Conservation (phyloP, 2,888 invertebrate species). For the Brachylomia viminalis region DNA sequence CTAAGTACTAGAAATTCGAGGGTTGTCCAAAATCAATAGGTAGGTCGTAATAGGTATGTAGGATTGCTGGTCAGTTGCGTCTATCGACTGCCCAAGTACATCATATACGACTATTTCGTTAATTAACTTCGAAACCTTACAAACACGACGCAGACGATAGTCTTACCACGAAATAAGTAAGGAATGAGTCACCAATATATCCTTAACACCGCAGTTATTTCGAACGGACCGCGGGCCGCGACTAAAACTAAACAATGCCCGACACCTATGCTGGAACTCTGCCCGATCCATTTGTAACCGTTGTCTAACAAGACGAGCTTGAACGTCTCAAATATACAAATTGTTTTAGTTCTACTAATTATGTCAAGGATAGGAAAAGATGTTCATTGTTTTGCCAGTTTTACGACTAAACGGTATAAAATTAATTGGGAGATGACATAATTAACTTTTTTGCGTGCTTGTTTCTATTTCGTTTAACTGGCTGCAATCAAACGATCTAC, state of each 20-base stretch:
- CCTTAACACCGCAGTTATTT: constrained; percentile 72
- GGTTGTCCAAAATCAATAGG: background rate
- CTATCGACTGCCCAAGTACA: background rate
- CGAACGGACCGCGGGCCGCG: constrained; percentile 41
- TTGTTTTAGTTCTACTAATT: constrained; percentile 45
- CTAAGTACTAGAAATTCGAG: background rate
- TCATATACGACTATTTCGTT: background rate
- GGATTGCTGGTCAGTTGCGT: too few species aligned
- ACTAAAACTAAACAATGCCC: constrained; percentile 73
- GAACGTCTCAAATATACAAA: constrained; percentile 53
- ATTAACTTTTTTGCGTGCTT: constrained; percentile 6
- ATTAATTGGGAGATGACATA: constrained; percentile 22
- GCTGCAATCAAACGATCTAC: background rate
- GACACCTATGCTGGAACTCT: constrained; percentile 74
- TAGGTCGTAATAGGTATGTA: too few species aligned
- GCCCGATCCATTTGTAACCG: constrained; percentile 79
- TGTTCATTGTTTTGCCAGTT: constrained; percentile 20
- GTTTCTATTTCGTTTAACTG: background rate
- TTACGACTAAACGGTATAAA: constrained; percentile 10
- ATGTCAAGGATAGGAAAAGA: constrained; percentile 13
- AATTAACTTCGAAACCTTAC: background rate
- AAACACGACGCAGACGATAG: constrained; percentile 1
- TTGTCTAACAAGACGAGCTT: constrained; percentile 62
- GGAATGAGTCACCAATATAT: constrained; percentile 43
- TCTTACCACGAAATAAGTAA: constrained; percentile 14